phyloP scores from a whole-genome alignment of 2,888 invertebrate genomes.

The Dryobota labecula region DNA sequence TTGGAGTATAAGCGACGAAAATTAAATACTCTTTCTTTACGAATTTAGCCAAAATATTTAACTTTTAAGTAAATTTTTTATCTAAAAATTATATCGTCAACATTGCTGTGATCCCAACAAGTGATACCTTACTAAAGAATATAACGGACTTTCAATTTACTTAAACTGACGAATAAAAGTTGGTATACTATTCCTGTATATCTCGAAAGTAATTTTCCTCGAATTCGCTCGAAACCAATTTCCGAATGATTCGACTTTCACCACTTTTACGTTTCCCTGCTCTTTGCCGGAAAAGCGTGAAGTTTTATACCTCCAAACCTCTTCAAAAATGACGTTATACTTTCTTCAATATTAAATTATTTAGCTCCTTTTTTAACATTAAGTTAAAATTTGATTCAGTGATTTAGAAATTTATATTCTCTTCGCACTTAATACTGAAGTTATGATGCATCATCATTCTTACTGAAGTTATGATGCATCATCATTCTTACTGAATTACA shows the following conservation, averaged over 20 bases:
- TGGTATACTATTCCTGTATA: conserved; percentile 45
- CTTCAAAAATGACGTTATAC: conserved; percentile 37
- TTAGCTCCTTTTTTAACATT: conserved; percentile 33
- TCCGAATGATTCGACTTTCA: conserved; percentile 56
- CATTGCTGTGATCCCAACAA: conserved; percentile 6
- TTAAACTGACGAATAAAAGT: conserved; percentile 63
- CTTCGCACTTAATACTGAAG: background rate
- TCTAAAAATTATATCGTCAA: background rate
- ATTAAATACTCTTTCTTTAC: background rate
- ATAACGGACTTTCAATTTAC: conserved; percentile 29
- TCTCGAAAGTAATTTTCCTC: conserved; percentile 50
- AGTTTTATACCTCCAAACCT: conserved; percentile 56
- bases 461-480: conserved; percentile 13
- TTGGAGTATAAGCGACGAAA: too few relatives aligned
- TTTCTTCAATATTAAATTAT: conserved; percentile 49
- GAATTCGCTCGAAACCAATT: conserved; percentile 55
- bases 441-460: conserved; percentile 39
- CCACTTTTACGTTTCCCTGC: conserved; percentile 44
- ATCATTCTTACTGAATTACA: conserved; percentile 35
- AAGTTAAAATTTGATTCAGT: conserved; percentile 38
- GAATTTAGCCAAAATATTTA: background rate
- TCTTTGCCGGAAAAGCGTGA: conserved; percentile 35
- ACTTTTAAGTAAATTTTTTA: background rate
- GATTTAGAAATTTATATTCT: conserved; percentile 47
- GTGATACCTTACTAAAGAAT: background rate